These are phyloP conservation scores for Hypsopygia costalis DNA, from an alignment of 2,888 invertebrate genomes.

Conservation along the genomic window DNA sequence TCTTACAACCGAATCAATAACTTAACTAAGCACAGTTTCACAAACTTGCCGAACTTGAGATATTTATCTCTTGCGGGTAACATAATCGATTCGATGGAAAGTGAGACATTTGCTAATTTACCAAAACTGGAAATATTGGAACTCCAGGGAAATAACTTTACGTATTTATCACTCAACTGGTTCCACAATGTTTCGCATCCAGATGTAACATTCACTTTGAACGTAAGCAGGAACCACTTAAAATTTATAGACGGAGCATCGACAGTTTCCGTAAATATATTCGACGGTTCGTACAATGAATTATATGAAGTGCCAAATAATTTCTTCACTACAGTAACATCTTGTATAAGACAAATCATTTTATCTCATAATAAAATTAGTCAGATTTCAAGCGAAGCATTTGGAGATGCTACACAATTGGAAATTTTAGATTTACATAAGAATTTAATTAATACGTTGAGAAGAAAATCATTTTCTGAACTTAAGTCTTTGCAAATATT, in stretches of 20 bases:
- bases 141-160: conserved; percentile 88
- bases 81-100: conserved; percentile 86
- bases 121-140: conserved; percentile 89
- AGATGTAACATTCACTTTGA: conserved; percentile 85
- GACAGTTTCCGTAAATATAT: conserved; percentile 82
- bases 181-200: conserved; percentile 85
- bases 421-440: conserved; percentile 87
- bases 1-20: conserved; percentile 88
- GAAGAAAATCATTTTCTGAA: conserved; percentile 88
- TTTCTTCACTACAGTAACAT: conserved; percentile 83
- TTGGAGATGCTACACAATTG: conserved; percentile 84
- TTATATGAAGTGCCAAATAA: conserved; percentile 83
- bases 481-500: conserved; percentile 87
- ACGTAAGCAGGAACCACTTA: conserved; percentile 87
- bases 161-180: conserved; percentile 83
- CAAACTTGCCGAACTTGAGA: conserved; percentile 87
- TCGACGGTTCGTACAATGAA: conserved; percentile 86
- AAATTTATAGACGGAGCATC: conserved; percentile 67
- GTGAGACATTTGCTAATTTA: conserved; percentile 87
- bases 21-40: conserved; percentile 86
- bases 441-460: conserved; percentile 86
- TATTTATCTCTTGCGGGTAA: conserved; percentile 93
- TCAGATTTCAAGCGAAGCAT: conserved; percentile 86
- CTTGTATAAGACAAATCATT: conserved; percentile 84
- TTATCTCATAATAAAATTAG: conserved; percentile 88